Base-by-base conservation (phyloP, 2,113 vertebrate genomes). In the Conger conger region DNA sequence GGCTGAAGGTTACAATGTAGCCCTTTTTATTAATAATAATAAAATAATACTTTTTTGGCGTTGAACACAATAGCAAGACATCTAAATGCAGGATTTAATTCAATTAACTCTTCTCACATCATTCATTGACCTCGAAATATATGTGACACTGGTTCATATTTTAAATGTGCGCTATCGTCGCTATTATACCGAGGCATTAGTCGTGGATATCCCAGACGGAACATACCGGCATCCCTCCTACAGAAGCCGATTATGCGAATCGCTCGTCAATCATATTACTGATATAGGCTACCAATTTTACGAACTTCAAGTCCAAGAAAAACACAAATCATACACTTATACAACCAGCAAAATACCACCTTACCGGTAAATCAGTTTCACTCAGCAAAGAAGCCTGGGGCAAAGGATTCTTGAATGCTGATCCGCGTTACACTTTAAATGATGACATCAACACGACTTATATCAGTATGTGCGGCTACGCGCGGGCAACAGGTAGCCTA, bases 361-460 rank as follows among this genome's bases (percentile, higher is more conserved):
- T 81, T 81, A 81, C 80, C 80, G 80, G 27, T 54, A 81, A n/a
- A 35, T 73, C 68, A 23, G 68, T 73, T 4, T 73, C 6, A 11
- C n/a, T 30, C 68, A 73, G n/a, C 57, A 8, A 33, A 73, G 68
- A n/a, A 30, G 27, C 13, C 68, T 7, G n/a, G n/a, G n/a, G n/a
- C n/a, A n/a, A n/a, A 73, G 5, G 68, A 73, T 13, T 73, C n/a
- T 33, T 30, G 68, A 11, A 50, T 80, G 38, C 37, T 82, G 18
- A 90, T 90, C 88, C 88, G 89, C 86, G 89, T 84, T 33, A 30
- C 60, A 1, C 9, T 4, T 7, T 2, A 36, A 15, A 30, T 15
- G 18, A 3, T 76, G 82, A 89, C 88, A 85, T 89, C 88, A 90
- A 7, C 83, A 85, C 86, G 86, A 90, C 86, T 86, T 90, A 86